A percentile compares a stretch with the other conserved stretches of the same genome.
Conservation (phyloP, 1,140 invertebrate species). For the Eueides isabella region DNA sequence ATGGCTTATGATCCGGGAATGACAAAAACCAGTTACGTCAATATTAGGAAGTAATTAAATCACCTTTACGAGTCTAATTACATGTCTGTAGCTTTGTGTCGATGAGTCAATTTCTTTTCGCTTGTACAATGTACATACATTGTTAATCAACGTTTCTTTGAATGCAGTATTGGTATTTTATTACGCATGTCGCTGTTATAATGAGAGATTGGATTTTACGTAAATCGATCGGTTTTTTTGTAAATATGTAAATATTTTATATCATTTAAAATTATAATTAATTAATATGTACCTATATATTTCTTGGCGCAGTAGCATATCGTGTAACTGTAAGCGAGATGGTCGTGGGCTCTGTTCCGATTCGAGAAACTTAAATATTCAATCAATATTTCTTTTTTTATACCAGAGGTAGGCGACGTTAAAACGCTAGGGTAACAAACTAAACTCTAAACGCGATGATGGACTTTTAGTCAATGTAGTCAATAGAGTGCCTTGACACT, state of each 20-base stretch:
- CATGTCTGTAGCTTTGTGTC: conserved; percentile 53
- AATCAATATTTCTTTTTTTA: too few relatives aligned
- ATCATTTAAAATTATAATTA: too few relatives aligned
- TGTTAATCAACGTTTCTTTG: conserved; percentile 35
- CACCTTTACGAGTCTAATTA: conserved; percentile 63
- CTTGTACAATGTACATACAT: conserved; percentile 15
- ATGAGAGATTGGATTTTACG: neutral
- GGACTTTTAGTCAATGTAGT: too few relatives aligned
- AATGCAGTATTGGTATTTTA: conserved; percentile 21
- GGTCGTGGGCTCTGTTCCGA: too few relatives aligned
- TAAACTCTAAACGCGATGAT: too few relatives aligned
- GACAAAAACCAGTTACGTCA: conserved; percentile 68
- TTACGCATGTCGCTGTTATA: neutral
- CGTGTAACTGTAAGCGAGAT: too few relatives aligned
- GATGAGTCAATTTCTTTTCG: conserved; percentile 56
- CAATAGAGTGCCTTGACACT: too few relatives aligned
- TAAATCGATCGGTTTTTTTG: neutral
- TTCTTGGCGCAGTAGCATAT: too few relatives aligned
- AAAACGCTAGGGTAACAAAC: too few relatives aligned
- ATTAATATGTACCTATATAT: too few relatives aligned
- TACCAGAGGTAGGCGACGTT: too few relatives aligned
- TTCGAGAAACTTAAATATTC: too few relatives aligned
- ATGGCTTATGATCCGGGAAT: conserved; percentile 45
- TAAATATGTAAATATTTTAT: neutral
- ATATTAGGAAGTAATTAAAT: conserved; percentile 77